These are phyloP conservation scores for Tenthredo livida DNA, from an alignment of 2,888 invertebrate genomes.

Conservation along the genomic window DNA sequence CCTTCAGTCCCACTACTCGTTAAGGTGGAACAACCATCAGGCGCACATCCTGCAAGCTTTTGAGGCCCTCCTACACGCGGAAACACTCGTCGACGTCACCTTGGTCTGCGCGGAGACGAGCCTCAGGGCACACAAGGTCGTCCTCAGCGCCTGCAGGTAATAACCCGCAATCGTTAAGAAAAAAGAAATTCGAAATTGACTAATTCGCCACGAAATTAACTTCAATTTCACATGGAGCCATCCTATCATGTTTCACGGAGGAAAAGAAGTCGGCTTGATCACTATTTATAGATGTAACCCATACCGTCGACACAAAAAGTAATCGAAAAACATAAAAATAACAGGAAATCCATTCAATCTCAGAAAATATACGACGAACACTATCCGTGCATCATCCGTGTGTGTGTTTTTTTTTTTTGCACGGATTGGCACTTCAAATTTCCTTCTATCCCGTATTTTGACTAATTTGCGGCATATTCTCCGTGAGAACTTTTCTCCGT, in stretches of 20 bases:
- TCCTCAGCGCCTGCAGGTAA: constrained; percentile 88
- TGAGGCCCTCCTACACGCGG: constrained; percentile 92
- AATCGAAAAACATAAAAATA: not conserved
- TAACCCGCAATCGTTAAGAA: not conserved
- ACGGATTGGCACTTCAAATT: not conserved
- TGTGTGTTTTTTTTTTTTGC: not conserved
- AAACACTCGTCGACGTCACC: constrained; percentile 93
- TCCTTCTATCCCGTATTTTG: not conserved
- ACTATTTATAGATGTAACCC: not conserved
- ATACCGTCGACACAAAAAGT: not conserved
- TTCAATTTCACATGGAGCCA: not conserved
- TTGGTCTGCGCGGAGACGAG: constrained; percentile 92
- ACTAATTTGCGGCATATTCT: not conserved
- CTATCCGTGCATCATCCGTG: not conserved
- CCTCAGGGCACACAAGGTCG: constrained; percentile 94
- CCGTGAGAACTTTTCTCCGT: not conserved
- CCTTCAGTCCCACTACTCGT: constrained; percentile 91
- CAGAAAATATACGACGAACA: not conserved
- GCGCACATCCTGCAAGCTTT: constrained; percentile 92
- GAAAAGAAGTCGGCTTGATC: not conserved
- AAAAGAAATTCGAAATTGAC: not conserved
- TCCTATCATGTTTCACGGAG: not conserved
- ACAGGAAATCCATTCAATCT: not conserved
- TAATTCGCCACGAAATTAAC: not conserved
- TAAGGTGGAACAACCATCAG: constrained; percentile 97